Evolutionary conservation across 2,888 invertebrate species (phyloP).

Genomic region (Rhamphomyia laevipes): DNA sequence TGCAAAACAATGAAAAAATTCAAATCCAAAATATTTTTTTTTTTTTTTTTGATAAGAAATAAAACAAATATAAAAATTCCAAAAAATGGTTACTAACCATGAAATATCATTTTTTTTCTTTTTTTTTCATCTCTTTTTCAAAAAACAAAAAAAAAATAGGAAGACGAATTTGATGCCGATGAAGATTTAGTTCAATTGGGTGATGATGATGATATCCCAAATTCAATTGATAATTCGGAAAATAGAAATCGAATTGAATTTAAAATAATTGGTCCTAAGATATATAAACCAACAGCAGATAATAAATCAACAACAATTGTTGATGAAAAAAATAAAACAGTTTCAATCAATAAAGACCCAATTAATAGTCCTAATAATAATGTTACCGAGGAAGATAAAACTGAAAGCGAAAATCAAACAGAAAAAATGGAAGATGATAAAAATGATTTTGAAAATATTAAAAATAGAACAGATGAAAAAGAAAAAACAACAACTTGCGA

Average conservation of each 20-base stretch:
- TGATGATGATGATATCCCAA: constrained; percentile 34
- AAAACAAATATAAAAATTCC: neutral
- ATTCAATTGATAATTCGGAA: constrained; percentile 25
- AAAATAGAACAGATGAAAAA: constrained; percentile 14
- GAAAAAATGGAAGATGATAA: constrained; percentile 13
- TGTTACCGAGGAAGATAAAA: neutral
- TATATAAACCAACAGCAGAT: constrained; percentile 29
- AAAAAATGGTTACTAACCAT: constrained; percentile 37
- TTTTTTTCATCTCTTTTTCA: constrained; percentile 25
- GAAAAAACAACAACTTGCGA: constrained; percentile 19
- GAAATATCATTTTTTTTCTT: constrained; percentile 39
- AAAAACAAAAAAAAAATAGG: constrained; percentile 30
- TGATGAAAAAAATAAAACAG: constrained; percentile 8
- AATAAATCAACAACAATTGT: neutral
- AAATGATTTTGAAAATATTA: constrained; percentile 6
- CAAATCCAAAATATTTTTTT: too few relatives aligned
- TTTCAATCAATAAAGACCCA: constrained; percentile 9
- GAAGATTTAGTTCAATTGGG: constrained; percentile 39
- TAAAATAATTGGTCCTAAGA: constrained; percentile 17
- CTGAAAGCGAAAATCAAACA: constrained; percentile 12
- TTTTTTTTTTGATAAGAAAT: neutral
- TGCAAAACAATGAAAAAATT: too few relatives aligned
- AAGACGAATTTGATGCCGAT: constrained; percentile 36
- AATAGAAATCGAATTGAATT: neutral
- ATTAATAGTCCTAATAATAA: neutral